phyloP scores from a whole-genome alignment of 1,140 invertebrate genomes.

The Rhizoglyphus robini region DNA sequence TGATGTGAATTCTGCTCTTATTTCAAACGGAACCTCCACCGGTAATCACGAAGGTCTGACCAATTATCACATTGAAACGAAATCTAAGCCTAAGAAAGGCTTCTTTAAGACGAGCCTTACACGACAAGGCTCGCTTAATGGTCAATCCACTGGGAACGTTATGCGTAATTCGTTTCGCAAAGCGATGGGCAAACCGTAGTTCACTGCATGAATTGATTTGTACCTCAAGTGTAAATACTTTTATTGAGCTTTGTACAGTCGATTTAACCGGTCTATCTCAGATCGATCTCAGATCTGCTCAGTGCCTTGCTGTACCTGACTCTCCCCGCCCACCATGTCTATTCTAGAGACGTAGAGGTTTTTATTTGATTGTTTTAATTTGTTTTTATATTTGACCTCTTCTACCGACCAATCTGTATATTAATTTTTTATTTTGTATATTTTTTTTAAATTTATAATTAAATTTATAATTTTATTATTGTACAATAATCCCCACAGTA shows the following conservation, averaged over 20 bases:
- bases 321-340: background rate
- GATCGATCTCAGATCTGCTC: no score
- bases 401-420: background rate
- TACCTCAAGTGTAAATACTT: no score
- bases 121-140: background rate
- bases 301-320: background rate
- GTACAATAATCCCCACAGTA: no score
- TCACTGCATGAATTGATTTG: background rate
- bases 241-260: no score
- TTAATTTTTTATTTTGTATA: background rate
- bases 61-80: background rate
- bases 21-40: no score
- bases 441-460: background rate
- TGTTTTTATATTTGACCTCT: no score
- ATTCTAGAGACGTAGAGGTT: background rate
- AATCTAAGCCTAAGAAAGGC: background rate
- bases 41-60: background rate
- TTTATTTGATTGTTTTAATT: background rate
- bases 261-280: no score
- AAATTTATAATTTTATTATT: background rate
- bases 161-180: constrained; percentile 2
- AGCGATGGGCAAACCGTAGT: background rate
- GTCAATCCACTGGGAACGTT: background rate
- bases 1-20: no score
- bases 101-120: background rate